Conservation (phyloP, 1,140 invertebrate species). For the Magallana angulata region DNA sequence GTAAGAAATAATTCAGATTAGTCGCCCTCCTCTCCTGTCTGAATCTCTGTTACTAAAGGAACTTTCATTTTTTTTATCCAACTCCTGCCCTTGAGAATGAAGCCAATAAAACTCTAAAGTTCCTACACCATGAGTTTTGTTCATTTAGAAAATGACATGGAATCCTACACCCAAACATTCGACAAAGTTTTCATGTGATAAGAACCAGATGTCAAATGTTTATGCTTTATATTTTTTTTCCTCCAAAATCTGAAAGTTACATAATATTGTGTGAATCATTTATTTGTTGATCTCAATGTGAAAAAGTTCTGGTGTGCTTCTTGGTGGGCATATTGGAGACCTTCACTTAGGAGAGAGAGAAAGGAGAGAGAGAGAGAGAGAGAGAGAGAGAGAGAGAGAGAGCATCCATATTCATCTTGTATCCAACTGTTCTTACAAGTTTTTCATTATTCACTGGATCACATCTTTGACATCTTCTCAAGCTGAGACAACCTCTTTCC, state of each 20-base stretch:
- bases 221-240: conserved; percentile 10
- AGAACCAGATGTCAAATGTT: conserved; percentile 29
- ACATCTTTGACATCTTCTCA: too few species aligned
- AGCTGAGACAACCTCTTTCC: too few species aligned
- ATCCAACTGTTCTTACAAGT: too few species aligned
- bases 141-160: conserved; percentile 1
- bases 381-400: too few species aligned
- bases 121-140: not conserved
- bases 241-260: not conserved
- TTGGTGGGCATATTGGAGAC: not conserved
- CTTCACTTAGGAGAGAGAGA: not conserved
- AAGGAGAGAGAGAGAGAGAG: too few species aligned
- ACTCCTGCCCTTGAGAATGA: too few species aligned
- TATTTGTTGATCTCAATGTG: conserved; percentile 15
- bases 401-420: too few species aligned
- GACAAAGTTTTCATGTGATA: not conserved
- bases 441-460: too few species aligned
- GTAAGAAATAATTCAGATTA: too few species aligned
- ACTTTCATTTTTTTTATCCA: too few species aligned
- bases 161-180: not conserved
- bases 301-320: not conserved
- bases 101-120: not conserved
- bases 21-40: too few species aligned
- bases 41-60: too few species aligned
- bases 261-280: conserved; percentile 18